Conservation (phyloP, 2,797 vertebrate genomes). For the Neosilurus mollespiculum region DNA sequence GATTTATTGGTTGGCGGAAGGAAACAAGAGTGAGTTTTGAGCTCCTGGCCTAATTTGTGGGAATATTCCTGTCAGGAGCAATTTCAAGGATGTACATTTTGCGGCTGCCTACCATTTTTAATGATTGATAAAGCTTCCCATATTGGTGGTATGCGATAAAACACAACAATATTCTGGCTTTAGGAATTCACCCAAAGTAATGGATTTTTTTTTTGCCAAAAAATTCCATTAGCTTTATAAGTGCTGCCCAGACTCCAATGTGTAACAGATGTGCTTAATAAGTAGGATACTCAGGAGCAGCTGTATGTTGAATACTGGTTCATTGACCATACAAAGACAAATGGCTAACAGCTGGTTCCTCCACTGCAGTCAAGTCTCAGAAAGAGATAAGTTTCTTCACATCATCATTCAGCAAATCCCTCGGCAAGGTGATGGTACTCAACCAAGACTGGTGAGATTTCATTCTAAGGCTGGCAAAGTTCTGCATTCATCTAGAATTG, state of each 20-base stretch:
- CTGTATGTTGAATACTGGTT: constrained; percentile 74
- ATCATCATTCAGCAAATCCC: constrained; percentile 49
- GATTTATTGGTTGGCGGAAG: constrained; percentile 37
- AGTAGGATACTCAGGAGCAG: constrained; percentile 71
- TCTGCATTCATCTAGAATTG: constrained; percentile 14
- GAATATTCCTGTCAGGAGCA: constrained; percentile 7
- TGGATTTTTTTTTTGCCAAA: constrained; percentile 27
- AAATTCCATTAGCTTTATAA: constrained; percentile 44
- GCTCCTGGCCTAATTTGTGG: constrained; percentile 24
- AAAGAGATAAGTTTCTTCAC: constrained; percentile 58
- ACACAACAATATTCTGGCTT: not conserved
- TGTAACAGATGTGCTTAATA: constrained; percentile 76
- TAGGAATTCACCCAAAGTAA: not conserved
- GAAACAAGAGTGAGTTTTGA: constrained; percentile 27
- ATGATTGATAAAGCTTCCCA: constrained; percentile 1
- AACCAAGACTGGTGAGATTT: constrained; percentile 28
- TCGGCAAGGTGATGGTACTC: constrained; percentile 38
- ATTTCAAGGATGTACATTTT: constrained; percentile 16
- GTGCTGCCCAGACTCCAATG: constrained; percentile 47
- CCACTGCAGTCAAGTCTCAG: constrained; percentile 68
- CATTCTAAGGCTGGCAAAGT: constrained; percentile 62
- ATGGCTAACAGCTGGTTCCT: constrained; percentile 82
- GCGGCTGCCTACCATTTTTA: constrained; percentile 3
- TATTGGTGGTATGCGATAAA: constrained; percentile 13
- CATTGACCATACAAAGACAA: constrained; percentile 80